Base-by-base conservation (phyloP, 2,797 vertebrate genomes). In the Macrochelys suwanniensis region DNA sequence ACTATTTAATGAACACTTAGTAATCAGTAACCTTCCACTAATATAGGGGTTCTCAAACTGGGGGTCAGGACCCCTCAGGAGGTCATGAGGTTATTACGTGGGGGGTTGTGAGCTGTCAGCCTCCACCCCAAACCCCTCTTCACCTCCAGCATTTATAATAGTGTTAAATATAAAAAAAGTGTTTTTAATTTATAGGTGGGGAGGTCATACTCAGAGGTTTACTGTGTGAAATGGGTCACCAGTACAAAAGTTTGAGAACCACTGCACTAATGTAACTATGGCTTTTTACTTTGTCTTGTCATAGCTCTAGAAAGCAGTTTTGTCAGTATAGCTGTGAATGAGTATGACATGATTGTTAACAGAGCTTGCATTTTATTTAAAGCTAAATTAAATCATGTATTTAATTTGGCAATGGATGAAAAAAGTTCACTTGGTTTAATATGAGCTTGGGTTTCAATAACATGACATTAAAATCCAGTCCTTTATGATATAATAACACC, bases 11-110 rank as follows among this genome's bases (percentile, higher is more conserved):
- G 97, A 98, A 93, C 92, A 95, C 82, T 92, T 97, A 97, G 94
- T 97, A 97, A 97, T 96, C 89, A 91, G 96, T 83, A 96, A 93
- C 93, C 96, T 95, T 96, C 96, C 95, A 97, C 95, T 96, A 95
- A 97, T 93, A 95, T 16, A 51, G 51, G 51, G 51, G 17, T 19
- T 51, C 51, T 51, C 51, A 51, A 51, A 51, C 51, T 53, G 51
- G 51, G 19, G 51, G 7, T 53, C 3, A 3, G 7, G 51, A 53
- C 19, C 51, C 51, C 19, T 53, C 19, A 53, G 51, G 37, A 42
- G 4, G 37, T 42, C 37, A 42, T 42, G 37, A 42, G 51, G 51
- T 53, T 53, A 53, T 53, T 53, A 53, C 3, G 7, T 53, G 51
- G 51, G 51, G 51, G 51, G 19, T 53, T 53, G 51, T 3, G 19